Percentiles rank a stretch among this genome's conserved stretches.
These are phyloP conservation scores for Lutraria rhynchaena DNA, from an alignment of 1,140 invertebrate species.

Conservation along the genomic window DNA sequence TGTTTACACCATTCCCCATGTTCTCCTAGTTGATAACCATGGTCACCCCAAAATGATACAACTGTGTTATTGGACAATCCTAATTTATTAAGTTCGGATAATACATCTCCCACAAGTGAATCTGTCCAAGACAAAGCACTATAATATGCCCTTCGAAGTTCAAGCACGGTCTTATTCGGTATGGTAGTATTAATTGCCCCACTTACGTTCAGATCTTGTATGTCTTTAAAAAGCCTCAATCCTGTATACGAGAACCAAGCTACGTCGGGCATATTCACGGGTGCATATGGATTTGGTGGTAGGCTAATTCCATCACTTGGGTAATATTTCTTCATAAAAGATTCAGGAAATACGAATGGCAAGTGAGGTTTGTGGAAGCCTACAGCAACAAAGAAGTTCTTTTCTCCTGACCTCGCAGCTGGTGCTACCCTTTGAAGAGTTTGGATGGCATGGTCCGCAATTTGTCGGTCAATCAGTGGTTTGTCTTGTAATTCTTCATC, in stretches of 20 bases:
- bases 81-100: conserved; percentile 84
- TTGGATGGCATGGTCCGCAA: conserved; percentile 29
- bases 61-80: conserved; percentile 86
- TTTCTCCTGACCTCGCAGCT: background rate
- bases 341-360: conserved; percentile 90
- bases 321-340: conserved; percentile 86
- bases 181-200: conserved; percentile 45
- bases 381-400: conserved; percentile 87
- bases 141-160: conserved; percentile 82
- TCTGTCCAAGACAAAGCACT: conserved; percentile 84
- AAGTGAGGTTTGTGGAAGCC: conserved; percentile 94
- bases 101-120: conserved; percentile 88
- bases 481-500: conserved; percentile 26
- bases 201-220: conserved; percentile 22
- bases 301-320: conserved; percentile 41
- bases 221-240: conserved; percentile 37
- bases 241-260: conserved; percentile 61
- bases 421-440: conserved; percentile 21
- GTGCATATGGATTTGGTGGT: conserved; percentile 63
- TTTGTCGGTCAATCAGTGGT: conserved; percentile 38
- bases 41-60: conserved; percentile 90
- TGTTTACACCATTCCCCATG: conserved; percentile 93
- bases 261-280: conserved; percentile 60
- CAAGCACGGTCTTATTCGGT: conserved; percentile 29
- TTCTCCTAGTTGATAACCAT: conserved; percentile 95